These are phyloP conservation scores for Rhynchonycteris naso DNA, from an alignment of 2,797 vertebrate genomes.

Conservation along the genomic window DNA sequence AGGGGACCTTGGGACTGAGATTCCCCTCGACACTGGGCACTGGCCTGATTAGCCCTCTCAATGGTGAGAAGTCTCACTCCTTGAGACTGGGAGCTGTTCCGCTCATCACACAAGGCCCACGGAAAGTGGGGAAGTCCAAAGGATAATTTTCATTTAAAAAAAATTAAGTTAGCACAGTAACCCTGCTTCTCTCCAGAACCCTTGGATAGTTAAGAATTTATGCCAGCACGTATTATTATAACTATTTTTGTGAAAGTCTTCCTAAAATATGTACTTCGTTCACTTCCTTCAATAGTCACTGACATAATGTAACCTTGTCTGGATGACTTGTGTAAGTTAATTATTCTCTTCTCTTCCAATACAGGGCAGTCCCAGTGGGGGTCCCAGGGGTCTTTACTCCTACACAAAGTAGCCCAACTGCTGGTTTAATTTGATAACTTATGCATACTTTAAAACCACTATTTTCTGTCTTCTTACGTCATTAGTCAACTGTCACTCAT, in stretches of 20 bases:
- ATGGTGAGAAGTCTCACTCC: background rate
- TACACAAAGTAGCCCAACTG: too few species aligned
- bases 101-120: background rate
- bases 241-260: constrained; percentile 32
- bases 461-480: background rate
- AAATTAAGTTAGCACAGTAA: background rate
- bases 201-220: constrained; percentile 33
- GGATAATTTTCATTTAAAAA: background rate
- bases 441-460: background rate
- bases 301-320: background rate
- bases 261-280: constrained; percentile 2
- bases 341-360: background rate
- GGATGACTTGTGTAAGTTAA: background rate
- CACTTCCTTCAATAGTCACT: background rate
- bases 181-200: background rate
- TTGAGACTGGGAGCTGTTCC: background rate
- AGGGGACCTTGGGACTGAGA: background rate
- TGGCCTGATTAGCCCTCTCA: background rate
- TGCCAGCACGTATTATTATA: constrained; percentile 16
- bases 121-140: background rate
- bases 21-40: fast-evolving
- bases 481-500: constrained; percentile 7
- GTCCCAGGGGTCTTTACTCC: background rate
- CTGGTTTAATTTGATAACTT: background rate
- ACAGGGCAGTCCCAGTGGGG: too few species aligned